phyloP scores from a whole-genome alignment of 2,797 vertebrate species.

The Antrozous pallidus region DNA sequence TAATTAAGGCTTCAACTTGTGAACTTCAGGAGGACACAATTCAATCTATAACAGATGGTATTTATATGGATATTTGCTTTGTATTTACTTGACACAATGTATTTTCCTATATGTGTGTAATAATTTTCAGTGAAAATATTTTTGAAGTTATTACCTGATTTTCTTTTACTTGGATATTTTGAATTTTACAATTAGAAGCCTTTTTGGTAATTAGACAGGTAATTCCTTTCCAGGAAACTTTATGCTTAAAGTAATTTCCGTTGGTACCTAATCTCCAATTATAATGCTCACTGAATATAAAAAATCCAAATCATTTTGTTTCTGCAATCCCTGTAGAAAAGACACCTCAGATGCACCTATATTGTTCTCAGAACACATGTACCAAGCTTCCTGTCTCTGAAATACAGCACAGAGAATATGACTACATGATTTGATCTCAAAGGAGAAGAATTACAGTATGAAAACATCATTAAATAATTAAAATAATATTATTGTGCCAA shows the following conservation, averaged over 20 bases:
- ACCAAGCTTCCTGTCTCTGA: neutral
- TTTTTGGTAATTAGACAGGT: conserved; percentile 70
- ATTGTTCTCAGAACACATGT: neutral
- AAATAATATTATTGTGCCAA: neutral
- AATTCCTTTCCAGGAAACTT: conserved; percentile 76
- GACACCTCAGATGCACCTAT: neutral
- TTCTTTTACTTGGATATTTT: conserved; percentile 12
- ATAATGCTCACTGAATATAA: conserved; percentile 39
- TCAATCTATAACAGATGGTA: neutral
- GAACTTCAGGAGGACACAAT: neutral
- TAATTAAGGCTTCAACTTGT: neutral
- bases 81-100: neutral
- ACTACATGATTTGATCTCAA: neutral
- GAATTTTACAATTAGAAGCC: conserved; percentile 44
- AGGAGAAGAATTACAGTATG: neutral
- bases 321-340: neutral
- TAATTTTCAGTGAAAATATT: neutral
- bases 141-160: neutral
- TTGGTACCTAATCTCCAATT: conserved; percentile 71
- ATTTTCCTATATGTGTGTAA: neutral
- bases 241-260: conserved; percentile 67
- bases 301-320: conserved; percentile 58
- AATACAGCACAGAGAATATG: neutral
- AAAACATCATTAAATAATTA: conserved; percentile 20
- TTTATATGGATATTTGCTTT: neutral